Base-by-base conservation (phyloP, 2,113 vertebrate species). In the Trogon melanurus region DNA sequence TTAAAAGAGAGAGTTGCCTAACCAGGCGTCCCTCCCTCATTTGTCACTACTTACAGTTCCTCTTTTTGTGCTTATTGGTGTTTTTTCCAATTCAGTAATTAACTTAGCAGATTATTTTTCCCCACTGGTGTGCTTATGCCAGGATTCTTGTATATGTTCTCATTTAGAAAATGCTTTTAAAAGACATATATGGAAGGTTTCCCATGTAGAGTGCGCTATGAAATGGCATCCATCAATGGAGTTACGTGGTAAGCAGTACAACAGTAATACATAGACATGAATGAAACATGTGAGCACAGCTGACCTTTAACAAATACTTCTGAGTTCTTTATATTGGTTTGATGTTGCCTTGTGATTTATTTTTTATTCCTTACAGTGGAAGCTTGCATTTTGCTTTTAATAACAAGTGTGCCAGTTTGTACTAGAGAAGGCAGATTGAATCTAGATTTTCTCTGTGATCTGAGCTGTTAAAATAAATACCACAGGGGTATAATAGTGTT, bases 391-490 rank as follows among this genome's bases (percentile, higher is more conserved):
- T 95, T 85, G 76, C 85, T 90, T 96, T 96, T 93, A 96, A 87
- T 94, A 96, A 95, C 73, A 87, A 95, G 29, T 56, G 50, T 87
- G 47, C 60, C 86, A 73, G 91, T 96, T 96, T 95, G 75, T 95
- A 83, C 86, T 93, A 4, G 3, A 94, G 67, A 48, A 96, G 92
- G 62, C 51, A 96, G 95, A 94, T 89, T 93, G 91, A 96, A 94
- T 96, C 94, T 96, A 91, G 95, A 94, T 97, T 96, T 96, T 97
- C 79, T 88, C 85, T 91, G 45, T 97, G 90, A 96, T 95, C 91
- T 91, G 85, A 96, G 82, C 93, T 94, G 85, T 96, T 97, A 97
- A 95, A 97, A 97, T 97, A 97, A 97, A 97, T 97, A 96, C 94
- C 91, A 88, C 74, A 88, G 85, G 50, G 69, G 85, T 96, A 83